Conservation (phyloP, 2,888 invertebrate genomes). For the Epinotia bilunana region DNA sequence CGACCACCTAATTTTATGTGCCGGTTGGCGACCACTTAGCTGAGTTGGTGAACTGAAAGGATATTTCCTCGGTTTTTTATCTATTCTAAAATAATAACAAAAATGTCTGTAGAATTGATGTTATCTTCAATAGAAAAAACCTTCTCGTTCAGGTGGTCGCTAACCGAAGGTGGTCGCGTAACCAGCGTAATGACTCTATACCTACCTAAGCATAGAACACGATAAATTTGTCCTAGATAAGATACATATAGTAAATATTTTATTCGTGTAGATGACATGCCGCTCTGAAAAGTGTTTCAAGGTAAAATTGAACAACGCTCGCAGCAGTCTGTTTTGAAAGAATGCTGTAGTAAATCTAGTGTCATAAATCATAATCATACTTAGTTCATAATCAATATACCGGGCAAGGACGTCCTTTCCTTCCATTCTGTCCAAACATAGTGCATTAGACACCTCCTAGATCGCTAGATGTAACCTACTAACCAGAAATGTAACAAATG, state of each 20-base stretch:
- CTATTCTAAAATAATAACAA: too few species aligned
- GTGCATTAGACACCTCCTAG: too few species aligned
- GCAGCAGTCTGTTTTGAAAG: neutral
- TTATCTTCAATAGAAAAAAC: too few species aligned
- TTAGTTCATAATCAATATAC: neutral
- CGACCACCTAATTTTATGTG: too few species aligned
- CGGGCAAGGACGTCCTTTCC: neutral
- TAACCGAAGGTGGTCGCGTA: too few species aligned
- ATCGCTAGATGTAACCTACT: neutral
- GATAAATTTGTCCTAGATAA: conserved; percentile 34
- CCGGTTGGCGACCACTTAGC: too few species aligned
- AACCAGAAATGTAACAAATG: too few species aligned
- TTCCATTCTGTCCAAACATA: neutral
- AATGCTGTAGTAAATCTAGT: neutral
- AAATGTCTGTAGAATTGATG: too few species aligned
- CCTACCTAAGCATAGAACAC: neutral
- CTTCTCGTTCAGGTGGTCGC: too few species aligned
- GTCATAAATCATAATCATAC: neutral
- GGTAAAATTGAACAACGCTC: conserved; percentile 1
- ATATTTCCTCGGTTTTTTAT: too few species aligned
- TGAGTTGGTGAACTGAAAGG: too few species aligned
- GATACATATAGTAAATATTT: conserved; percentile 13
- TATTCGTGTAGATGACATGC: conserved; percentile 11
- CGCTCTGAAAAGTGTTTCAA: conserved; percentile 24
- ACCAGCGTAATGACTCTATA: too few species aligned